A percentile compares a stretch with the other conserved stretches of the same genome.
These are phyloP conservation scores for Astropecten irregularis DNA, from an alignment of 53 echinoderm and acorn worm species.

Conservation along the genomic window DNA sequence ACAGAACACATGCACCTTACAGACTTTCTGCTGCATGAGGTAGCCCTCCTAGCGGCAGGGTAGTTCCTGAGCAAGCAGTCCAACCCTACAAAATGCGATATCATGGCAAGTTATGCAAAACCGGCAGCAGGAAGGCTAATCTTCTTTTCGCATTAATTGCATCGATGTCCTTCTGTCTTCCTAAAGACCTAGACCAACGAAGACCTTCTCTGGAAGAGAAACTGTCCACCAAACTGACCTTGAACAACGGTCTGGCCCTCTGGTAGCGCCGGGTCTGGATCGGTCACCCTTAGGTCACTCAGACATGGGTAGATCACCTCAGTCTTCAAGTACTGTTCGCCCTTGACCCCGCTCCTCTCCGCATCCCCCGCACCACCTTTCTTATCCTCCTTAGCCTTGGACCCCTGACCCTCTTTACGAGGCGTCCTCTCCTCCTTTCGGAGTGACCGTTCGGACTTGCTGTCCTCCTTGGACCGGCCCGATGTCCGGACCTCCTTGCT, in stretches of 20 bases:
- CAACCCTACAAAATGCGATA: too few relatives aligned
- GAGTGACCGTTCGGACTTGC: neutral
- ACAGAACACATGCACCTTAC: too few relatives aligned
- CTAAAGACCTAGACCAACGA: too few relatives aligned
- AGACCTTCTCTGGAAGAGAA: too few relatives aligned
- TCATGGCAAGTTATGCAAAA: too few relatives aligned
- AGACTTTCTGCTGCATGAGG: too few relatives aligned
- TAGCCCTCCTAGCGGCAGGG: too few relatives aligned
- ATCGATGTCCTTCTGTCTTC: too few relatives aligned
- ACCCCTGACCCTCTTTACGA: conserved; percentile 26
- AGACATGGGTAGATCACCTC: conserved; percentile 86
- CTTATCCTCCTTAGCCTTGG: conserved; percentile 55
- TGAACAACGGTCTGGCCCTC: conserved; percentile 62
- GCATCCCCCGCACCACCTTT: conserved; percentile 45
- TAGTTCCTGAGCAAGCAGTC: too few relatives aligned
- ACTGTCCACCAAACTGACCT: conserved; percentile 54
- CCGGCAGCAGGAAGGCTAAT: too few relatives aligned
- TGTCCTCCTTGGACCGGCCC: neutral
- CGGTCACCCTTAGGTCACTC: conserved; percentile 78
- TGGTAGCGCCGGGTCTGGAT: conserved; percentile 66
- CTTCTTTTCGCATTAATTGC: too few relatives aligned
- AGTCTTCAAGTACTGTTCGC: conserved; percentile 81
- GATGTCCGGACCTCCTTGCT: neutral
- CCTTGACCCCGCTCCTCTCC: conserved; percentile 52
- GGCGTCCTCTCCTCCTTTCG: conserved; percentile 24